phyloP scores from a whole-genome alignment of 2,113 vertebrate species.

The Narcine bancroftii region DNA sequence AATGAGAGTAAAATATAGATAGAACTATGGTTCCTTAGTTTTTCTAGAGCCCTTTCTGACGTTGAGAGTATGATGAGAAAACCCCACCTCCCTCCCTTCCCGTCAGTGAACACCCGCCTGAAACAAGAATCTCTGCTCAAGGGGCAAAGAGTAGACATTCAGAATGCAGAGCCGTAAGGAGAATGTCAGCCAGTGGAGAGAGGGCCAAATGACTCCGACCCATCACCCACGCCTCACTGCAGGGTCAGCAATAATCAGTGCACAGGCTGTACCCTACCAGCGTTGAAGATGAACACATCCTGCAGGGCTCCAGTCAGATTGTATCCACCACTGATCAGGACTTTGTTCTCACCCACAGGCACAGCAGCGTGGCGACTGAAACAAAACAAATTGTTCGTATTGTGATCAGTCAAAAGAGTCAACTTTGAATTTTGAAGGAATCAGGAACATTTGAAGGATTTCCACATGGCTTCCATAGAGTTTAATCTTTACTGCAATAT shows the following conservation, averaged over 20 bases:
- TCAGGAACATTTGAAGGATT: background rate
- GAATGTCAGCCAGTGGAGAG: background rate
- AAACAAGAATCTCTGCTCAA: no score
- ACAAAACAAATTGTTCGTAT: background rate
- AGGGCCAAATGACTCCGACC: background rate
- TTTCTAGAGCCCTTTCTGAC: background rate
- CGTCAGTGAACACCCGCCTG: background rate
- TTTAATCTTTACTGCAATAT: no score
- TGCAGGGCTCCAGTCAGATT: slow-evolving; percentile 64
- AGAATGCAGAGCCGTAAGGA: background rate
- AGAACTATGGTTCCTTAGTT: background rate
- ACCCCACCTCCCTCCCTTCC: background rate
- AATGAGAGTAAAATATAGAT: background rate
- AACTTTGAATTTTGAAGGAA: background rate
- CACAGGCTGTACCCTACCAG: slow-evolving; percentile 52
- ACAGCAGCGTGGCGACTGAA: slow-evolving; percentile 74
- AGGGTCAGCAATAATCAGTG: background rate
- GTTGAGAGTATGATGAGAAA: background rate
- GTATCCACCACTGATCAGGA: slow-evolving; percentile 76
- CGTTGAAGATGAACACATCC: slow-evolving; percentile 66
- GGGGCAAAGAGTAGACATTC: background rate
- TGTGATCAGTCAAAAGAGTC: no score
- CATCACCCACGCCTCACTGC: background rate
- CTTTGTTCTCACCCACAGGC: slow-evolving; percentile 62
- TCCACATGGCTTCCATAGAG: background rate